Evolutionary conservation across 1,140 invertebrate genomes (phyloP), one percentile per base, ranked within the genome.

Genomic region (Panagrolaimus sp.): DNA sequence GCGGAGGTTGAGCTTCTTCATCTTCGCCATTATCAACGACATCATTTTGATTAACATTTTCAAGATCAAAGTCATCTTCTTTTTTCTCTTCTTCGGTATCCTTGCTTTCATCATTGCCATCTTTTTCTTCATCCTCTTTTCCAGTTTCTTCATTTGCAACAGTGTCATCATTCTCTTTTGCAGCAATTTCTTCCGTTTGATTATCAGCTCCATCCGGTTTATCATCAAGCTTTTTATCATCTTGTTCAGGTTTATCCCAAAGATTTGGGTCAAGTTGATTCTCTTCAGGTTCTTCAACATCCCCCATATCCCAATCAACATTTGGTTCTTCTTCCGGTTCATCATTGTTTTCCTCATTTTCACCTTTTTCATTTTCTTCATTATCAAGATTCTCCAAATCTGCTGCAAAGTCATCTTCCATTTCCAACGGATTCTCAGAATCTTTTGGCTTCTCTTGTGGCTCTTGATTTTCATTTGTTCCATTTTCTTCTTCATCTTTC

Each of bases 381-480:
- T n/a, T 68, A 63, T 83, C 82, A 43, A 82, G 69, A 45, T 79
- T 74, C 65, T 82, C 80, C 4, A 82, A 47, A 65, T 80, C 70
- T 10, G 75, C 80, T 28, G 74, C 77, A 76, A 82, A 82, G 45
- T 80, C 79, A 47, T 82, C 82, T 21, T 82, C 80, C 67, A 83
- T 73, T 62, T 82, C 79, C 24, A 78, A 73, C 1, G 90, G 88
- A 83, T 94, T 88, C 21, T 89, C 91, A 12, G 88, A 88, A 63
- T 89, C 88, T 79, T 89, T 88, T 0, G 92, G 89, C 76, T 93
- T 92, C 71, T 98, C 52, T 28, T 58, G 93, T 28, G 96, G 83
- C 32, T 38, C 32, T 84, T 96, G 17, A n/a, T 71, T 67, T 32
- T 67, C 63, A 45, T 71, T 66, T 24, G 65, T 43, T 7, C 63